These are phyloP conservation scores for Limonius californicus DNA, from an alignment of 1,140 invertebrate genomes.

Conservation along the genomic window DNA sequence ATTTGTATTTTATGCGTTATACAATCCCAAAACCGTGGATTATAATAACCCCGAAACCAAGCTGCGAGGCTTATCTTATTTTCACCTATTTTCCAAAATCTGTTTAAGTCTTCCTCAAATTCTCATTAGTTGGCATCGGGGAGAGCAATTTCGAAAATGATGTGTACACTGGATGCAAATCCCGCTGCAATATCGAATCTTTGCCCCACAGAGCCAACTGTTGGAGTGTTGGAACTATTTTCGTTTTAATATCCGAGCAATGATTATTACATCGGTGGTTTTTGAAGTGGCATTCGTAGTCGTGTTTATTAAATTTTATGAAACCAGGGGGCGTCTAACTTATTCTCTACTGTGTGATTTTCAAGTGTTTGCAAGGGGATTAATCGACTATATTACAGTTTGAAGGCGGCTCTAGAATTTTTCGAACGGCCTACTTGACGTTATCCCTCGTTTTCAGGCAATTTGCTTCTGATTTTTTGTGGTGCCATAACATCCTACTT, in stretches of 20 bases:
- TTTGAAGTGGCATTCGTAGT: background rate
- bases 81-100: too few relatives aligned
- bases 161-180: too few relatives aligned
- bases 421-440: background rate
- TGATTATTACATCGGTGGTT: background rate
- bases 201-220: too few relatives aligned
- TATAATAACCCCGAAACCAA: too few relatives aligned
- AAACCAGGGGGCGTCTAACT: background rate
- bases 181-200: too few relatives aligned
- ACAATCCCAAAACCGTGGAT: too few relatives aligned
- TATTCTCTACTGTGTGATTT: background rate
- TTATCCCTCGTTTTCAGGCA: background rate
- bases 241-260: background rate
- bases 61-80: too few relatives aligned
- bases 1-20: too few relatives aligned
- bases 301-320: conserved; percentile 1
- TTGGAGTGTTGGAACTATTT: background rate
- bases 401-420: background rate
- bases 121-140: too few relatives aligned
- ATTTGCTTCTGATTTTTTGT: background rate
- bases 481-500: background rate
- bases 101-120: too few relatives aligned
- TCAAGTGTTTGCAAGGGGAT: background rate
- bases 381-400: background rate
- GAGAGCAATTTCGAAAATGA: too few relatives aligned